Conservation (phyloP, 2,113 vertebrate genomes). For the Muntiacus reevesi region DNA sequence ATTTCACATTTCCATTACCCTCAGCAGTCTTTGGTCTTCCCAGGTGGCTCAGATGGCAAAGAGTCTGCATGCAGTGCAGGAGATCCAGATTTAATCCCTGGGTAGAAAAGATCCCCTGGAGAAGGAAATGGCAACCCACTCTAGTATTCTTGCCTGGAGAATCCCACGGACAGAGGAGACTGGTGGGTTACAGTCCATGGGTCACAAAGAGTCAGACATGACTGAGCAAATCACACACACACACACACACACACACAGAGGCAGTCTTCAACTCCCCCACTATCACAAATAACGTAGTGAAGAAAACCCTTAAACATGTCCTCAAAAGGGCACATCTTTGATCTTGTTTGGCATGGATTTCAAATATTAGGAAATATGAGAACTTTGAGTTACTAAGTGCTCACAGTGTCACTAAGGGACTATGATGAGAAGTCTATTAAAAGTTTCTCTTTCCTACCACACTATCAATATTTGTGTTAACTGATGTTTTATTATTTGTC, state of each 20-base stretch:
- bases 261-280: background rate
- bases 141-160: background rate
- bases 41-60: background rate
- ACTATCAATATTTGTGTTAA: background rate
- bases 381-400: background rate
- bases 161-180: background rate
- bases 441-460: background rate
- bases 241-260: background rate
- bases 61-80: background rate
- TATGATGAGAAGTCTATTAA: background rate
- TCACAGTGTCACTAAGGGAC: background rate
- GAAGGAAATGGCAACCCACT: background rate
- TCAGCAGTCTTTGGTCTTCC: background rate
- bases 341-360: background rate
- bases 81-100: background rate
- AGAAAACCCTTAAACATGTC: background rate
- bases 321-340: background rate
- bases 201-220: background rate
- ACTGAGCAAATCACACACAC: background rate
- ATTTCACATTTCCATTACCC: background rate
- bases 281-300: background rate
- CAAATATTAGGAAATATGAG: background rate
- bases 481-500: background rate
- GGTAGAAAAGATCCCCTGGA: background rate
- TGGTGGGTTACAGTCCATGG: background rate